Percentiles rank a stretch among this genome's conserved stretches.
These are phyloP conservation scores for Zalophus californianus DNA, from an alignment of 2,797 vertebrate species.

Conservation along the genomic window DNA sequence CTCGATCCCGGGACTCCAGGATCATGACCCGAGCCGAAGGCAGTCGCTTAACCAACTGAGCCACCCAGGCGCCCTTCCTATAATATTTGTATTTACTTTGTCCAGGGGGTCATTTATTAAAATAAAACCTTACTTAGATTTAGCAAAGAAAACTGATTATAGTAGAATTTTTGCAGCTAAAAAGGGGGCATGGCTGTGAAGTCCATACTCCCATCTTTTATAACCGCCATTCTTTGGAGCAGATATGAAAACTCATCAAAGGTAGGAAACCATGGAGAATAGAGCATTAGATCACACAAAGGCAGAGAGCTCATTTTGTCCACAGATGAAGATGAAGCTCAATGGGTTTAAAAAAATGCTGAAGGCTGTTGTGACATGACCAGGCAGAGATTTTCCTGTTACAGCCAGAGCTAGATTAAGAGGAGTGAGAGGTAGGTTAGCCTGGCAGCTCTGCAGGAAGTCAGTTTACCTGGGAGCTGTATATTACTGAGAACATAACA, in stretches of 20 bases:
- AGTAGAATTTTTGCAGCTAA: neutral
- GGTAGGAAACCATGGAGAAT: neutral
- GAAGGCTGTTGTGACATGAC: neutral
- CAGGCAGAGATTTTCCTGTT: neutral
- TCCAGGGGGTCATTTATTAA: neutral
- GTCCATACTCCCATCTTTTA: neutral
- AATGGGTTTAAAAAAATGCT: neutral
- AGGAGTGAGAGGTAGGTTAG: neutral
- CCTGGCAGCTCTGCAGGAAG: neutral
- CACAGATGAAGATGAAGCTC: neutral
- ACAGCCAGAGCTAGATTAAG: neutral
- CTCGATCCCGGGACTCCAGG: too few relatives aligned
- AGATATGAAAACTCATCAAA: neutral
- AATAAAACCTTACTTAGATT: neutral
- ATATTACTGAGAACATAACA: neutral
- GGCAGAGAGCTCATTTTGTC: neutral
- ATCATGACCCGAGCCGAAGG: too few relatives aligned
- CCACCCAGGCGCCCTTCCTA: too few relatives aligned
- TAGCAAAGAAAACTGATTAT: conserved; percentile 7
- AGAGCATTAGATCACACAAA: neutral
- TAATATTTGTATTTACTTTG: conserved; percentile 38
- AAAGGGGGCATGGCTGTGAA: neutral
- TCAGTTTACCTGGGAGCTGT: neutral
- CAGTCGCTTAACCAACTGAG: too few relatives aligned
- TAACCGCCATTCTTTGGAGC: neutral